Percentiles rank a stretch among this genome's conserved stretches.
These are phyloP conservation scores for Tipula confusa DNA, from an alignment of 2,888 invertebrate genomes.

Conservation along the genomic window DNA sequence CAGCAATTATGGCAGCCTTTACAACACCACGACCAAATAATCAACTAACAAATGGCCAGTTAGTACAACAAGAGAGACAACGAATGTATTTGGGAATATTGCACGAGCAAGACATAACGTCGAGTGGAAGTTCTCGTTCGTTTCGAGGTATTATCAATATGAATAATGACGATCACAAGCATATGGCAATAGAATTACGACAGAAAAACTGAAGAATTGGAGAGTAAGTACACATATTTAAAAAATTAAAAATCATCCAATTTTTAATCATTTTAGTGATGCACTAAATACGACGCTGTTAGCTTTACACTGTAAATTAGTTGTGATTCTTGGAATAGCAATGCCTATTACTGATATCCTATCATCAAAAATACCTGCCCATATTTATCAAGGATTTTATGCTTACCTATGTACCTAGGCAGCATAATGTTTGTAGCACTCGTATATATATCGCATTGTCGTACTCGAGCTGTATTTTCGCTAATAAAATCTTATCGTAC, in stretches of 20 bases:
- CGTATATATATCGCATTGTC: conserved; percentile 62
- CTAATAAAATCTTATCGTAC: conserved; percentile 54
- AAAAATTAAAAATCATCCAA: background rate
- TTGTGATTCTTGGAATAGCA: conserved; percentile 78
- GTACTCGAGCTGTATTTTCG: conserved; percentile 59
- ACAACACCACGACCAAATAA: conserved; percentile 60
- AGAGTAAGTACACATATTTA: conserved; percentile 52
- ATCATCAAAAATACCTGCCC: conserved; percentile 67
- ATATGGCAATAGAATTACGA: conserved; percentile 42
- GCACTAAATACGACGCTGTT: conserved; percentile 69
- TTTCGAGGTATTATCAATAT: background rate
- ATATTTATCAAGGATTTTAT: conserved; percentile 80
- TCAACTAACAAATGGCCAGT: conserved; percentile 27
- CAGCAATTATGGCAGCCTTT: conserved; percentile 60
- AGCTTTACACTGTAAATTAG: conserved; percentile 76
- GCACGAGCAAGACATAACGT: conserved; percentile 27
- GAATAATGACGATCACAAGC: conserved; percentile 31
- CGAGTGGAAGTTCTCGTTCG: conserved; percentile 38
- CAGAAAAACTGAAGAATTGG: conserved; percentile 50
- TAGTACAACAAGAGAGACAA: background rate
- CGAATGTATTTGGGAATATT: conserved; percentile 21
- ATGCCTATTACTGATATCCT: conserved; percentile 85
- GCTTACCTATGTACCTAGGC: conserved; percentile 72
- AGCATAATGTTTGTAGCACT: conserved; percentile 73
- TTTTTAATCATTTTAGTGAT: conserved; percentile 52